These are phyloP conservation scores for Aethes cnicana DNA, from an alignment of 2,888 invertebrate genomes.

Conservation along the genomic window DNA sequence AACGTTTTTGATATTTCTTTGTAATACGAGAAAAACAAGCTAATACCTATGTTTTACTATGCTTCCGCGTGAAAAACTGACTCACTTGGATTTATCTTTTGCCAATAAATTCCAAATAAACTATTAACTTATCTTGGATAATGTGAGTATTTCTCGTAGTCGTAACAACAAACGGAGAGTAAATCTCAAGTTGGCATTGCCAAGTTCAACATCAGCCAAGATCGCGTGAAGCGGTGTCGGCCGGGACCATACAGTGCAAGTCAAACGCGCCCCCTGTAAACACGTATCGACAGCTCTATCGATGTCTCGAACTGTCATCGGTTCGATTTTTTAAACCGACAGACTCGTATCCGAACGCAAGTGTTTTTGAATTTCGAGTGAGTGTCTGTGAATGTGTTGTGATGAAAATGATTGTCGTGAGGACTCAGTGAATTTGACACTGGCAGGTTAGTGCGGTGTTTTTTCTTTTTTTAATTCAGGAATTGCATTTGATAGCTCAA, in stretches of 20 bases:
- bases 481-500: too few species aligned
- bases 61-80: too few species aligned
- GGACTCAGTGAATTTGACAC: constrained; percentile 3
- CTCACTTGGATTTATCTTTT: too few species aligned
- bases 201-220: constrained; percentile 77
- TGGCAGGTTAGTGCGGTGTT: constrained; percentile 19
- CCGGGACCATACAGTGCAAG: constrained; percentile 55
- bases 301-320: constrained; percentile 6
- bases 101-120: too few species aligned
- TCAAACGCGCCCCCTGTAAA: constrained; percentile 66
- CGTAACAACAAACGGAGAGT: constrained; percentile 1
- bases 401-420: constrained; percentile 14
- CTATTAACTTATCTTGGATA: too few species aligned
- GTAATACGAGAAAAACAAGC: too few species aligned
- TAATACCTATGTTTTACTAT: too few species aligned
- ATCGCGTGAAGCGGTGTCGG: constrained; percentile 49
- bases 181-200: constrained; percentile 46
- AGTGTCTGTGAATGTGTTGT: constrained; percentile 15
- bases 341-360: neutral
- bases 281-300: constrained; percentile 52
- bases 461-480: too few species aligned
- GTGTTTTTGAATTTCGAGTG: constrained; percentile 8
- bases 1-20: too few species aligned
- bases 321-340: constrained; percentile 10
- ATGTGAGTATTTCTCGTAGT: too few species aligned